phyloP scores from a whole-genome alignment of 2,113 vertebrate genomes.

The Aldabrachelys gigantea region DNA sequence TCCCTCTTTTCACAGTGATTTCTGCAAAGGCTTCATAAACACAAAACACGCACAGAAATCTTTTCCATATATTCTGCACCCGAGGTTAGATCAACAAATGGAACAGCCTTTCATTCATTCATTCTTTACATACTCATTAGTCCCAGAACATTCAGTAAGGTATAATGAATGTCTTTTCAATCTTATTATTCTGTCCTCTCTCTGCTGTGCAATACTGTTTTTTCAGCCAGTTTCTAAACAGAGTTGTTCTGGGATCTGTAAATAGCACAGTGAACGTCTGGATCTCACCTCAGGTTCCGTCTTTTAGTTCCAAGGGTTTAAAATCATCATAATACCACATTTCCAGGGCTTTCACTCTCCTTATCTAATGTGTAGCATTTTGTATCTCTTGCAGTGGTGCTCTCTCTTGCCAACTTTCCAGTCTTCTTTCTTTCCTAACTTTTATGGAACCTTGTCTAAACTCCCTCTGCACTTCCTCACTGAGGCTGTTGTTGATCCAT shows the following conservation, averaged over 20 bases:
- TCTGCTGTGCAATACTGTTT: slow-evolving; percentile 51
- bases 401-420: slow-evolving; percentile 72
- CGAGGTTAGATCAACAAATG: not conserved
- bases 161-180: not conserved
- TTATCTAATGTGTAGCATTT: not conserved
- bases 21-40: not conserved
- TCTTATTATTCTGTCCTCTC: slow-evolving; percentile 23
- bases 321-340: slow-evolving; percentile 64
- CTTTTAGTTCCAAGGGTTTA: slow-evolving; percentile 61
- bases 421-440: slow-evolving; percentile 70
- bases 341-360: slow-evolving; percentile 70
- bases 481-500: slow-evolving; percentile 70
- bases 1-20: rapidly evolving
- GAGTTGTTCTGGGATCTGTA: slow-evolving; percentile 72
- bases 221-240: slow-evolving; percentile 66
- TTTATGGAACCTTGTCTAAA: slow-evolving; percentile 71
- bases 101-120: rapidly evolving
- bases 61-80: rapidly evolving
- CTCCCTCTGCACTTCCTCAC: slow-evolving; percentile 69
- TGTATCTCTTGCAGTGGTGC: slow-evolving; percentile 69
- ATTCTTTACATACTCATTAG: rapidly evolving
- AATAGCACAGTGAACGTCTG: slow-evolving; percentile 44
- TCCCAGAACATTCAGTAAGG: not conserved
- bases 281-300: slow-evolving; percentile 68
- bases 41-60: not conserved